Evolutionary conservation across 2,888 invertebrate genomes (phyloP).

Genomic region (Coelinius sp.): DNA sequence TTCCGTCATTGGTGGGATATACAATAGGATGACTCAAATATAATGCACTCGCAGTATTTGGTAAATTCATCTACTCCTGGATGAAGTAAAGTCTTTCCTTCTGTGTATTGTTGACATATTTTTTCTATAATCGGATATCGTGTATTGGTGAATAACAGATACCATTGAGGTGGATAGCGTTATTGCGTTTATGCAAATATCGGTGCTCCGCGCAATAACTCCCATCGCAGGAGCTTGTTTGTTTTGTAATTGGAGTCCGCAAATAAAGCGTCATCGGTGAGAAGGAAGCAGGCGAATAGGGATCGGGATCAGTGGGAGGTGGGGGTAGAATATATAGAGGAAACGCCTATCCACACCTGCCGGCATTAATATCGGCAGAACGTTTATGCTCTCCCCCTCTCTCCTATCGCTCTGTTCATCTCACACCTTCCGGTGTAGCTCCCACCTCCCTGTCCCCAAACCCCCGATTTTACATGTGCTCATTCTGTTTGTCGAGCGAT

Average conservation of each 20-base stretch:
- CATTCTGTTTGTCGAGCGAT: conserved; percentile 47
- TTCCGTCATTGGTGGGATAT: conserved; percentile 27
- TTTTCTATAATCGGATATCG: conserved; percentile 30
- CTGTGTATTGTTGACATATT: neutral
- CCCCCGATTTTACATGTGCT: conserved; percentile 48
- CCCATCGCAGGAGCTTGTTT: conserved; percentile 53
- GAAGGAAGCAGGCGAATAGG: conserved; percentile 40
- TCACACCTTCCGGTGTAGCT: conserved; percentile 19
- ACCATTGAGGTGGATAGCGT: conserved; percentile 42
- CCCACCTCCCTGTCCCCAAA: conserved; percentile 33
- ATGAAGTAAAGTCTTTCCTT: neutral
- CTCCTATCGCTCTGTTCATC: conserved; percentile 8
- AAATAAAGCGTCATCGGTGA: conserved; percentile 55
- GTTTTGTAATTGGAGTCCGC: conserved; percentile 59
- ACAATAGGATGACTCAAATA: conserved; percentile 4
- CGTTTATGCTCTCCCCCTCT: conserved; percentile 14
- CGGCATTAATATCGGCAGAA: conserved; percentile 27
- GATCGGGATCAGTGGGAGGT: conserved; percentile 14
- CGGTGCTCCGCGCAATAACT: conserved; percentile 51
- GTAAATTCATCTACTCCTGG: neutral
- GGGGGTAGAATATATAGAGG: conserved; percentile 31
- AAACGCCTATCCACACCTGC: conserved; percentile 23
- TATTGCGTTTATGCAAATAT: conserved; percentile 58
- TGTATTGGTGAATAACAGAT: conserved; percentile 23
- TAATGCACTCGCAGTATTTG: conserved; percentile 1